Percentiles rank a stretch among this genome's conserved stretches.
Evolutionary conservation across 2,113 vertebrate genomes (phyloP).

Genomic region (Calidris pugnax): DNA sequence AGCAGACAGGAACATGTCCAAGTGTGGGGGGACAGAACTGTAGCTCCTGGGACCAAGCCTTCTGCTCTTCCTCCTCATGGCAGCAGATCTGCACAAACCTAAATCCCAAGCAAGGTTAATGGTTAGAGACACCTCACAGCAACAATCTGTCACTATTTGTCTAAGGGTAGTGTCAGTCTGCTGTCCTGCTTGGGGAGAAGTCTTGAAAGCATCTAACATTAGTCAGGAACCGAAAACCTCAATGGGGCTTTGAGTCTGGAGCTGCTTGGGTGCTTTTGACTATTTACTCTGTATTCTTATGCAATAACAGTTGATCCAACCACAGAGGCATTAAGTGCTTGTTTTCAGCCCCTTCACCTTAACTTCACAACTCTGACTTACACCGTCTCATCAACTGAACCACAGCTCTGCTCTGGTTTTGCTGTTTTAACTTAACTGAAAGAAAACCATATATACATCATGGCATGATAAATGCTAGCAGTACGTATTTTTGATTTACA

Average conservation of each 20-base stretch:
- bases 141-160: neutral
- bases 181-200: neutral
- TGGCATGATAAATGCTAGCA: neutral
- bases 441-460: neutral
- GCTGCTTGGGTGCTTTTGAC: neutral
- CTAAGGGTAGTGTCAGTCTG: neutral
- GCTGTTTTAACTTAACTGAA: neutral
- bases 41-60: accelerated
- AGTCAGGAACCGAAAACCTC: neutral
- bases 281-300: neutral
- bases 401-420: neutral
- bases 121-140: neutral
- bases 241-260: neutral
- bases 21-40: neutral
- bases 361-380: neutral
- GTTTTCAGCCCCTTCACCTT: neutral
- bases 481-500: neutral
- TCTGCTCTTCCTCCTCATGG: neutral
- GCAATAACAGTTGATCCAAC: neutral
- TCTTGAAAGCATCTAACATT: neutral
- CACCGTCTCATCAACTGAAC: neutral
- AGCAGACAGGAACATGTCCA: neutral
- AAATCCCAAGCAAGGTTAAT: neutral
- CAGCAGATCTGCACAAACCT: neutral
- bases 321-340: neutral